Evolutionary conservation across 2,888 invertebrate genomes (phyloP).

Genomic region (Papilio gigon): DNA sequence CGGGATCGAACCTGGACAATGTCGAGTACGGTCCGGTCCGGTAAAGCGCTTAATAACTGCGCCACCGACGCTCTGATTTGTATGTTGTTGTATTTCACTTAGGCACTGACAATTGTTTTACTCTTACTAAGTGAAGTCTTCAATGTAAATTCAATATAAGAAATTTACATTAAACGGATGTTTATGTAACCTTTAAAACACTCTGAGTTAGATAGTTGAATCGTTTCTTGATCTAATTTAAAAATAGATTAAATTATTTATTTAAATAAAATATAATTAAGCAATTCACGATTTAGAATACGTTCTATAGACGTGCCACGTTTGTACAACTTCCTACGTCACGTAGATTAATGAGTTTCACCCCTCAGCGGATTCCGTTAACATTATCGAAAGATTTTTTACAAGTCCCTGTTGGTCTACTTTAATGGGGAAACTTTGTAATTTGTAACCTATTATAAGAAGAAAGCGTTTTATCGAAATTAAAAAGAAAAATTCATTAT

Average conservation of each 20-base stretch:
- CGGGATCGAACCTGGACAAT: no score
- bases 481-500: background rate
- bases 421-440: background rate
- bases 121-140: background rate
- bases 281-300: background rate
- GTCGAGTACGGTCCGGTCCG: no score
- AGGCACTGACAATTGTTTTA: background rate
- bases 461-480: background rate
- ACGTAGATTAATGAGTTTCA: slow-evolving; percentile 16
- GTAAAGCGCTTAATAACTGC: no score
- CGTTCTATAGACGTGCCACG: background rate
- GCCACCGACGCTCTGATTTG: no score
- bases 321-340: slow-evolving; percentile 4
- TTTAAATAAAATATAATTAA: background rate
- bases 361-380: background rate
- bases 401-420: background rate
- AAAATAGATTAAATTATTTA: background rate
- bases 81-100: no score
- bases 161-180: no score
- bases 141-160: background rate
- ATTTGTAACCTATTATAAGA: background rate
- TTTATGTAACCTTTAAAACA: no score
- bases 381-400: background rate
- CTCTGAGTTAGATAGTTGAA: no score
- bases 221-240: background rate